Conservation (phyloP, 2,113 vertebrate genomes). For the Etheostoma cragini region DNA sequence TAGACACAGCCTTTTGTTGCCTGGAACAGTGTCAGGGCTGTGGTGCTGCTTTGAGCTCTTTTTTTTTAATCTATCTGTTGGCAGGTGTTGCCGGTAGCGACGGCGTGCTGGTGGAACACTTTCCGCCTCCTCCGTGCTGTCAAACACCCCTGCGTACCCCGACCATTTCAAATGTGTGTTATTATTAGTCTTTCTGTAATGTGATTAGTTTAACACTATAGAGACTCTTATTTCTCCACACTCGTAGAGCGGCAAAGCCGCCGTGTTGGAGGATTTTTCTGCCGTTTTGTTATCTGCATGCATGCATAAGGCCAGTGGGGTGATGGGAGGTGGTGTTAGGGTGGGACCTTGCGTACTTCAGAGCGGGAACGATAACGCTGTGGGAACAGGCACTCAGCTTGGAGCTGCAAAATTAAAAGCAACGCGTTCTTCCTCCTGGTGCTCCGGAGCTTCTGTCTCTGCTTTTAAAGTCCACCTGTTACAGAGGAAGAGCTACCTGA, state of each 20-base stretch:
- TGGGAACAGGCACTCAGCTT: constrained; percentile 37
- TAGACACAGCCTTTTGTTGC: constrained; percentile 68
- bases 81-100: constrained; percentile 73
- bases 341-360: constrained; percentile 47
- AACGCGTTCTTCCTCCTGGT: constrained; percentile 3
- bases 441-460: constrained; percentile 2
- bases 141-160: constrained; percentile 25
- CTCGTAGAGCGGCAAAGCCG: not conserved
- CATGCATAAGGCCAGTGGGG: constrained; percentile 19
- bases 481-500: not conserved
- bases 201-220: constrained; percentile 55
- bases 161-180: constrained; percentile 38
- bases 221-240: constrained; percentile 17
- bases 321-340: constrained; percentile 5
- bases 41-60: constrained; percentile 60
- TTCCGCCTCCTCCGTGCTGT: constrained; percentile 56
- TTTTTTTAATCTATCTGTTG: constrained; percentile 70
- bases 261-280: not conserved
- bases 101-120: constrained; percentile 45
- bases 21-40: constrained; percentile 63
- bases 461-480: constrained; percentile 34
- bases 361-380: constrained; percentile 12
- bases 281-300: constrained; percentile 24
- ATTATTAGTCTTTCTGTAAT: constrained; percentile 57
- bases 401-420: constrained; percentile 38